A percentile compares a stretch with the other conserved stretches of the same genome.
phyloP scores from a whole-genome alignment of 2,888 invertebrate genomes.

The Tipula lateralis region DNA sequence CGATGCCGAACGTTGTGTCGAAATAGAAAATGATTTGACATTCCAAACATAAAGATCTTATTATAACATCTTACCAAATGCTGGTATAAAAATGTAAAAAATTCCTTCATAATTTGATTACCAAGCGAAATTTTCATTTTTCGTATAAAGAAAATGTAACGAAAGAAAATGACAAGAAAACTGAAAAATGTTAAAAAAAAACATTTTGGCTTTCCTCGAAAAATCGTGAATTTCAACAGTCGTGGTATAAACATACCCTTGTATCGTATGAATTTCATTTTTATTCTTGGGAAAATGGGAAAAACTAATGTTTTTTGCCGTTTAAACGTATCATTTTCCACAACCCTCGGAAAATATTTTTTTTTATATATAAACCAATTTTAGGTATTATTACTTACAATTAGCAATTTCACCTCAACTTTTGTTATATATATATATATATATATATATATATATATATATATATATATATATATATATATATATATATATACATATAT shows the following conservation, averaged over 20 bases:
- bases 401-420: conserved; percentile 19
- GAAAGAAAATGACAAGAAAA: background rate
- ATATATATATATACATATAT: no score
- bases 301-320: conserved; percentile 11
- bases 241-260: background rate
- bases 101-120: background rate
- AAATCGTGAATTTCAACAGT: background rate
- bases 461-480: background rate
- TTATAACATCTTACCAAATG: background rate
- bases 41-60: background rate
- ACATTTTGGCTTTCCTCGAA: background rate
- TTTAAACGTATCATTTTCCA: conserved; percentile 19
- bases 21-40: no score
- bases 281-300: background rate
- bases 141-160: no score
- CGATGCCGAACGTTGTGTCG: no score
- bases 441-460: no score
- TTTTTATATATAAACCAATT: conserved; percentile 14
- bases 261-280: background rate
- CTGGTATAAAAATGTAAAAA: background rate
- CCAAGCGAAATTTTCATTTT: background rate
- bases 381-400: conserved; percentile 13
- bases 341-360: background rate
- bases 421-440: background rate
- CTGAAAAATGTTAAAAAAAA: conserved; percentile 7